Conservation (phyloP, 1,140 invertebrate genomes). For the Diplogasteroides magnus region DNA sequence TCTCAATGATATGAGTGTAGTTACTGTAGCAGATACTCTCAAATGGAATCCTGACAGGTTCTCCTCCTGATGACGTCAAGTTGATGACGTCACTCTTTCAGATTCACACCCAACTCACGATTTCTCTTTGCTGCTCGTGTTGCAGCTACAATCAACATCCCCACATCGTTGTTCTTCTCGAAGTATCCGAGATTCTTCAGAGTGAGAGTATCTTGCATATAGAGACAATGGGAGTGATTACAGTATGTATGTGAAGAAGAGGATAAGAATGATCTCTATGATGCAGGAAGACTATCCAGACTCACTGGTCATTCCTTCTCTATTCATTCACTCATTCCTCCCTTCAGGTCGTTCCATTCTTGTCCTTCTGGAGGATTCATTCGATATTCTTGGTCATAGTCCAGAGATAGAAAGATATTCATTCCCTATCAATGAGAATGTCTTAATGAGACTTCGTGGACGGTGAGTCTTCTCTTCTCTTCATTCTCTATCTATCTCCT, state of each 20-base stretch:
- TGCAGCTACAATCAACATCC: constrained; percentile 1
- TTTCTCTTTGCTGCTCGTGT: neutral
- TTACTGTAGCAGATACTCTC: constrained; percentile 13
- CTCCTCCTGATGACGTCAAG: neutral
- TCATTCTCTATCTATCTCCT: no score
- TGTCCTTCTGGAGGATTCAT: neutral
- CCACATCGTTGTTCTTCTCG: constrained; percentile 8
- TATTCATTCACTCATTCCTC: neutral
- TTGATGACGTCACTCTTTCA: neutral
- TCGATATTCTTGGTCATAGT: neutral
- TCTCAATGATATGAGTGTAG: constrained; percentile 6
- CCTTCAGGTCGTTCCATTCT: neutral
- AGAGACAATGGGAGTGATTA: no score
- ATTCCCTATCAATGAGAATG: neutral
- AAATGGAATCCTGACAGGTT: constrained; percentile 25
- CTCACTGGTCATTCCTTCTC: neutral
- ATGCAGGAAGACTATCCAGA: neutral
- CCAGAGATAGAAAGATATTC: neutral
- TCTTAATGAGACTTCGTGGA: no score
- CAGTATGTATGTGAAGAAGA: constrained; percentile 25
- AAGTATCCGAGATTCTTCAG: constrained; percentile 20
- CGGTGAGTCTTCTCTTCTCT: no score
- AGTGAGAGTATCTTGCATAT: no score
- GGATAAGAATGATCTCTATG: constrained; percentile 15
- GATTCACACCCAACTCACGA: neutral